Evolutionary conservation across 2,888 invertebrate genomes (phyloP), one percentile per base, ranked within the genome.

Genomic region (Saturnia pavonia): DNA sequence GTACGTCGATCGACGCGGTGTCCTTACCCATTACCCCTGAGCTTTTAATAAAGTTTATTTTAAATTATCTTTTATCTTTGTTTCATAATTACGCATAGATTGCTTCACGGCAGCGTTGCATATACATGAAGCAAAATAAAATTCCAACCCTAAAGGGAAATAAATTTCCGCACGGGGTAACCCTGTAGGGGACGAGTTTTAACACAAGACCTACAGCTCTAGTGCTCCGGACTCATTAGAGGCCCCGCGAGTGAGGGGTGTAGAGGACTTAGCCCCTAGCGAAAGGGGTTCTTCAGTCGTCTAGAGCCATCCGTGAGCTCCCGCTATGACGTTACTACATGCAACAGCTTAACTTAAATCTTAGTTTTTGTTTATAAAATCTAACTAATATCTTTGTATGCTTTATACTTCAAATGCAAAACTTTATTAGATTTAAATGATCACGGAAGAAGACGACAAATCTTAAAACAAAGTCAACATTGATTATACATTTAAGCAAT

Each of bases 151-250:
- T 76, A 75, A n/a, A n/a, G n/a, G n/a, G n/a, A n/a, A n/a, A n/a
- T n/a, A n/a, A 83, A 80, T 85, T 91, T 91, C 88, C 90, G 86
- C 91, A 79, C 84, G 86, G 87, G 82, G 85, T 83, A 88, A 85
- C 84, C 82, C 80, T 90, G 84, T 85, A 92, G 91, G 87, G 87
- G 81, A 80, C 79, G 84, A 90, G 89, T 88, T 91, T 90, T 86
- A 89, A 88, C 89, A 86, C 88, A 79, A 84, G 92, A 93, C 93
- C 93, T 93, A 92, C 91, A 92, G 85, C 90, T 93, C 91, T 92
- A 92, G 93, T 93, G 91, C 92, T 88, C 92, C 84, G 90, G 88
- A 92, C 93, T 94, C 93, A 94, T 94, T 94, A 94, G 91, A 88
- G 88, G 84, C 88, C 90, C 87, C 72, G 76, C 75, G 76, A 80